Base-by-base conservation (phyloP, 1,140 invertebrate genomes). In the Matsumurasca onukii region DNA sequence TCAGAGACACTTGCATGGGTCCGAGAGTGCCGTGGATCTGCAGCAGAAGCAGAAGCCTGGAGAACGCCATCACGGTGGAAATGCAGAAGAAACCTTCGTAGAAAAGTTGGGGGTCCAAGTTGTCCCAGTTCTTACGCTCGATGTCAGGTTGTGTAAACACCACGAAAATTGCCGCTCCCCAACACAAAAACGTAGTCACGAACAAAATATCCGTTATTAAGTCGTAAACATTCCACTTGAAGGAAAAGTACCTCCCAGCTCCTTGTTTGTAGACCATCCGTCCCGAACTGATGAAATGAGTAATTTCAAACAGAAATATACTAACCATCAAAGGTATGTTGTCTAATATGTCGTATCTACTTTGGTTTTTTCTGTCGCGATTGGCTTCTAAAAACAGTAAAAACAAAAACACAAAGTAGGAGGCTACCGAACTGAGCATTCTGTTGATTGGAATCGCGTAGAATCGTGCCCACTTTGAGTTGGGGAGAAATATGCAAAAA, bases 41-140 rank as follows among this genome's bases (percentile, higher is more conserved):
- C 61, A 81, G 85, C 59, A 86, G 78, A 63, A 84, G 80, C 69
- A 87, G 74, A 1, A 88, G 73, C 71, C 82, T 81, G 62, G 84
- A 81, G 70, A 79, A 90, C 31, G 88, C 86, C 81, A 91, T 88
- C 62, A 91, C 89, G 48, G 88, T 88, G 9, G 88, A 89, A 1
- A 89, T 77, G 12, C 88, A 86, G 76, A 90, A 91, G 25, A 89
- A 81, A 20, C 88, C 88, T 78, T 92, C 90, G 9, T 86, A 85
- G 3, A 92, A 82, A 22, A 91, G 78, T 13, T 88, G 86, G 3
- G 89, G 88, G 77, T 92, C 89, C 65, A 85, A 82, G 63, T 84
- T 81, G 72, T 88, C 81, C 90, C 90, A 92, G 69, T 86, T 84
- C 73, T 88, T 87, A 45, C 89, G 78, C 72, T 86, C 82, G 70